Evolutionary conservation across 2,888 invertebrate species (phyloP).

Genomic region (Zeuzera pyrina): DNA sequence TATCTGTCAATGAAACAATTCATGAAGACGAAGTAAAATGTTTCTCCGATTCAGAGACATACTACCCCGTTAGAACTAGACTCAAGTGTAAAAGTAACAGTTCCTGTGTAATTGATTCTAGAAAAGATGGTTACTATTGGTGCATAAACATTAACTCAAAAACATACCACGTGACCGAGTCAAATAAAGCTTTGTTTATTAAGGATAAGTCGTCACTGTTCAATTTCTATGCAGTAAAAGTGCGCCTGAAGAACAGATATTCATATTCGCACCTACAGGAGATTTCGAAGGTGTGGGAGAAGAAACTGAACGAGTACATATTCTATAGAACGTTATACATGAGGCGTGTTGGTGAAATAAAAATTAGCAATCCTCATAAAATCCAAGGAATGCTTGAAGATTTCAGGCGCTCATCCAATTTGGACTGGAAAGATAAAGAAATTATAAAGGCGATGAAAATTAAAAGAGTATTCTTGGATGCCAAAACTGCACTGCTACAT

Average conservation of each 20-base stretch:
- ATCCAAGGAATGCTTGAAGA: constrained; percentile 19
- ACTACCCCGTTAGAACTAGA: no score
- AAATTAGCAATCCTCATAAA: background rate
- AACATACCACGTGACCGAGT: constrained; percentile 32
- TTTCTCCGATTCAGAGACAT: constrained; percentile 47
- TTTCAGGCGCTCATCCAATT: constrained; percentile 21
- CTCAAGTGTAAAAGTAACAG: no score
- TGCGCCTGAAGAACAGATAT: constrained; percentile 23
- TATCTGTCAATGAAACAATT: constrained; percentile 30
- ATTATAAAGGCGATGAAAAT: constrained; percentile 26
- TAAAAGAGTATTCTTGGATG: constrained; percentile 43
- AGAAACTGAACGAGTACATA: constrained; percentile 43
- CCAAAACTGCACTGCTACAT: constrained; percentile 38
- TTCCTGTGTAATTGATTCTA: no score
- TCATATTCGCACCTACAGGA: constrained; percentile 19
- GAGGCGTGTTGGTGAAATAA: background rate
- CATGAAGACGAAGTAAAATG: constrained; percentile 37
- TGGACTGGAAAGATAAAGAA: constrained; percentile 25
- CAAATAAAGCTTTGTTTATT: constrained; percentile 43
- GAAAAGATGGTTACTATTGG: constrained; percentile 66
- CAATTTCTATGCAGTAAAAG: constrained; percentile 40
- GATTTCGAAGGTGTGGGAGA: constrained; percentile 29
- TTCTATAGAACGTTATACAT: constrained; percentile 40
- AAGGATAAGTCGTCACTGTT: constrained; percentile 30
- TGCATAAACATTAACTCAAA: constrained; percentile 42